These are phyloP conservation scores for Percopsis transmontana DNA, from an alignment of 2,113 vertebrate genomes.

Conservation along the genomic window DNA sequence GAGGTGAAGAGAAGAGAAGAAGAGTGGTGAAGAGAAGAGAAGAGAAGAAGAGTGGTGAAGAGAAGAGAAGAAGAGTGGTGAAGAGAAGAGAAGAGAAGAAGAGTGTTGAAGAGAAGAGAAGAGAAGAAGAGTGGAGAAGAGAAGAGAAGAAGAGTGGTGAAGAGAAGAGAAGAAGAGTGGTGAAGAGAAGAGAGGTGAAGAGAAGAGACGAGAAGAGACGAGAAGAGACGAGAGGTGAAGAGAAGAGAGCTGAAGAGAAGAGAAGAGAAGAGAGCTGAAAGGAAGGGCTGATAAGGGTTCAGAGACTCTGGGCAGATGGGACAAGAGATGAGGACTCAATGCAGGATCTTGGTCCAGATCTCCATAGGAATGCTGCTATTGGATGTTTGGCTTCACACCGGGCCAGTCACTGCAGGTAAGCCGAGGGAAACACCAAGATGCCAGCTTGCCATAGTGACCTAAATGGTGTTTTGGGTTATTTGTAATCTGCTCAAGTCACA, in stretches of 20 bases:
- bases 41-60: neutral
- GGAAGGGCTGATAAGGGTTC: too few relatives aligned
- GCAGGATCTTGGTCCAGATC: conserved; percentile 3
- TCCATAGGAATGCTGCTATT: conserved; percentile 41
- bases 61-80: conserved; percentile 5
- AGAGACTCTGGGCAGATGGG: too few relatives aligned
- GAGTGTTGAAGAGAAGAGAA: neutral
- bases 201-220: neutral
- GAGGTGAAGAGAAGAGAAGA: neutral
- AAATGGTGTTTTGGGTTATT: neutral
- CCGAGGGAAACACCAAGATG: neutral
- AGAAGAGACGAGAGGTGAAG: neutral
- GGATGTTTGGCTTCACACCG: conserved; percentile 24
- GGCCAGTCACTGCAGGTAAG: conserved; percentile 60
- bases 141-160: neutral
- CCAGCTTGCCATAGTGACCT: neutral
- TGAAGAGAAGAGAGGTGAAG: neutral
- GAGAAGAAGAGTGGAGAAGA: neutral
- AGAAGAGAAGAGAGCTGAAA: too few relatives aligned
- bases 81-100: neutral
- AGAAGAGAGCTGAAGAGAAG: neutral
- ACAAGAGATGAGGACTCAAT: conserved; percentile 19
- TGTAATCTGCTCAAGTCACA: neutral
- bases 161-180: neutral
- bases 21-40: neutral